These are phyloP conservation scores for Pyralis farinalis DNA, from an alignment of 2,888 invertebrate genomes.

Conservation along the genomic window DNA sequence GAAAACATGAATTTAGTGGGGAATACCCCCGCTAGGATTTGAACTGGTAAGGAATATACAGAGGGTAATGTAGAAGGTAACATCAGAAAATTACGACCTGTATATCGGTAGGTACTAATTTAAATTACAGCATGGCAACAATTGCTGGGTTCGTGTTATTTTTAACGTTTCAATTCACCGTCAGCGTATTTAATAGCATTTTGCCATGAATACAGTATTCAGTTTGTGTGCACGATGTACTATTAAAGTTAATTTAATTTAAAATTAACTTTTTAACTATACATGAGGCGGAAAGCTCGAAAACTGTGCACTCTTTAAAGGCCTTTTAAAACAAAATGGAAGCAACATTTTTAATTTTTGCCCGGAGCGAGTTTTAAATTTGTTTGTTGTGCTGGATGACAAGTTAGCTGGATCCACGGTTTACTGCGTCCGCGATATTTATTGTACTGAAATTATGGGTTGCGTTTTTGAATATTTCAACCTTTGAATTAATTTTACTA, in stretches of 20 bases:
- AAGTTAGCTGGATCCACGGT: not conserved
- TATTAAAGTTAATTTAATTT: constrained; percentile 3
- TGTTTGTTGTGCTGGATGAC: constrained; percentile 4
- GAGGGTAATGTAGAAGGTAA: too few species aligned
- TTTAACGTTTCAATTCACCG: not conserved
- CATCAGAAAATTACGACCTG: too few species aligned
- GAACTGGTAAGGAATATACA: too few species aligned
- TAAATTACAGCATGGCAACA: too few species aligned
- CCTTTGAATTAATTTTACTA: too few species aligned
- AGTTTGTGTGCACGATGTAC: not conserved
- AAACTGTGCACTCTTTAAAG: not conserved
- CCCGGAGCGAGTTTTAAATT: constrained; percentile 4
- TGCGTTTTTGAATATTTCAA: too few species aligned
- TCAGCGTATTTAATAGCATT: not conserved
- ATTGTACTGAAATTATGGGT: not conserved
- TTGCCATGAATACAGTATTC: not conserved
- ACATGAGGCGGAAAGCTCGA: constrained; percentile 2
- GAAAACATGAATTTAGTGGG: too few species aligned
- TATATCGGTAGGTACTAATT: too few species aligned
- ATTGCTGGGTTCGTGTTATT: too few species aligned
- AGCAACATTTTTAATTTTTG: constrained; percentile 7
- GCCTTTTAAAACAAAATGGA: not conserved
- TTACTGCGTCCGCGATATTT: not conserved
- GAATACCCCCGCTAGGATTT: too few species aligned
- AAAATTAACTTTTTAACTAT: constrained; percentile 7